Conservation (phyloP, 2,113 vertebrate species). For the Danionella cerebrum region DNA sequence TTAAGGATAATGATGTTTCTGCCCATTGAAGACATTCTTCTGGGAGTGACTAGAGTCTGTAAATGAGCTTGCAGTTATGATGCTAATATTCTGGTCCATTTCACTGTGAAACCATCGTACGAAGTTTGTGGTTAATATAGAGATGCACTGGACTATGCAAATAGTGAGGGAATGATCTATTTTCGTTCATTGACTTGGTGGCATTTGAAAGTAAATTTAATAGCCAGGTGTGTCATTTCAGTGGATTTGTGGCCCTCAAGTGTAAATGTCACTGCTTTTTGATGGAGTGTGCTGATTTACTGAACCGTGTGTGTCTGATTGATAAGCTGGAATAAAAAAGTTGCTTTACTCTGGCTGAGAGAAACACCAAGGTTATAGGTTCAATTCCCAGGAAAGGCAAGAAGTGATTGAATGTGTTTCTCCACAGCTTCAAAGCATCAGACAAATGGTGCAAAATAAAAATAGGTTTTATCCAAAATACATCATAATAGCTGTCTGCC, state of each 20-base stretch:
- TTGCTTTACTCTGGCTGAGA: too few relatives aligned
- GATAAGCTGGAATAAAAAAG: background rate
- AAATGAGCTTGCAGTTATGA: conserved; percentile 20
- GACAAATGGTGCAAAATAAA: too few relatives aligned
- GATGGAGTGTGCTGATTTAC: background rate
- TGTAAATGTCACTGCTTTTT: conserved; percentile 15
- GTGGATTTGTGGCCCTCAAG: background rate
- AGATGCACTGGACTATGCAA: background rate
- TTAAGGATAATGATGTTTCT: background rate
- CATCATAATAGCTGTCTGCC: too few relatives aligned
- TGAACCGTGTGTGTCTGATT: background rate
- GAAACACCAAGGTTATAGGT: too few relatives aligned
- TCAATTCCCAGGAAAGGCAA: too few relatives aligned
- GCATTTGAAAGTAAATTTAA: background rate
- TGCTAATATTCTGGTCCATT: conserved; percentile 30
- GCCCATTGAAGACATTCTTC: background rate
- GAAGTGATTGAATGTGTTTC: too few relatives aligned
- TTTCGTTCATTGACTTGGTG: conserved; percentile 19
- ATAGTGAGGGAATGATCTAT: background rate
- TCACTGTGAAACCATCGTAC: conserved; percentile 14
- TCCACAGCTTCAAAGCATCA: too few relatives aligned
- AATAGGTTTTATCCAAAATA: too few relatives aligned
- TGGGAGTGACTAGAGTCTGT: background rate
- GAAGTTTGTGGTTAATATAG: conserved; percentile 5
- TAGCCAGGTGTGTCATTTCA: conserved; percentile 7